Base-by-base conservation (phyloP, 37 sponge, comb jelly and placozoan genomes). In the Geodia barretti region DNA sequence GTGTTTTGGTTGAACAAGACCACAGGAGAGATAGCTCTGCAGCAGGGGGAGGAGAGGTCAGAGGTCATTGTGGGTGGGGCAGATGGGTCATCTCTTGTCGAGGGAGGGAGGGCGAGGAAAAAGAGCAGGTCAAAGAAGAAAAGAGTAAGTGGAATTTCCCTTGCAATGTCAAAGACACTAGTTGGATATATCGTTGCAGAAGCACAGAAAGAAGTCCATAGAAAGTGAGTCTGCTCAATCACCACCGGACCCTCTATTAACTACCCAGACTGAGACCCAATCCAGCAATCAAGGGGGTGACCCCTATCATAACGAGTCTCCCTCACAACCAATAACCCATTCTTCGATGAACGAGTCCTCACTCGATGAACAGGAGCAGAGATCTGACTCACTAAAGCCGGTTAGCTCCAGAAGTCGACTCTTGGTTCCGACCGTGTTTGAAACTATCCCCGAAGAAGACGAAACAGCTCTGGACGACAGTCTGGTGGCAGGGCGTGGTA, bases 1-100 rank as follows among this genome's bases (percentile, higher is more conserved):
- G 29, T 41, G 3, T 90, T 91, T 68, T 81, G 72, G 68, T 79
- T 87, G 39, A 90, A 91, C 76, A 86, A 84, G 64, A 32, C 28
- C 25, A 94, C 88, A 41, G 91, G 91, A 17, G 89, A 91, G 59
- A 81, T 62, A 19, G 4, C 59, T 40, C 39, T 89, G 3, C 77
- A 79, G 0, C 21, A 38, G 41, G 36, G 21, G 41, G 41, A 64
- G 40, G 31, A 29, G 20, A 19, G 28, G 24, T 20, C 36, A 38
- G 67, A 37, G 39, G 38, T 7, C 8, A 14, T 17, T 47, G 11
- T 47, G 54, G 20, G 19, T n/a, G 20, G 24, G 8, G 66, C 31
- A 8, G 24, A 7, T 17, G 19, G 24, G 7, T 65, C 31, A 8
- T 47, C 14, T 5, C 4, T 8, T 5, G 66, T n/a, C 19, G 66